phyloP scores from a whole-genome alignment of 2,113 vertebrate genomes.

The Pantherophis guttatus region DNA sequence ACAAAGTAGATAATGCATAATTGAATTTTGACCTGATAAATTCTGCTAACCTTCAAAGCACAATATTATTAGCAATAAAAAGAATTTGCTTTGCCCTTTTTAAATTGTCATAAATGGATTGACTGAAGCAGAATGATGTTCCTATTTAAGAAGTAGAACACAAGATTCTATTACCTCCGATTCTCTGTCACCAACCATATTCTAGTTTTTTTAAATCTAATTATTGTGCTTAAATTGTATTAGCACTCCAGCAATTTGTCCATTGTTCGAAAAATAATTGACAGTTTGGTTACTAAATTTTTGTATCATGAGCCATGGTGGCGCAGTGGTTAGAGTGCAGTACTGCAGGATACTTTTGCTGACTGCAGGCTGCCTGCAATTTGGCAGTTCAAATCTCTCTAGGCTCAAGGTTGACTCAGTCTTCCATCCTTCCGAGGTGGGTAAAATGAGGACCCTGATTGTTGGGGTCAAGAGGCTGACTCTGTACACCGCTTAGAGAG shows the following conservation, averaged over 20 bases:
- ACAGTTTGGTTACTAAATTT: slow-evolving; percentile 73
- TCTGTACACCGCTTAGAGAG: too few species aligned
- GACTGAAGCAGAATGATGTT: slow-evolving; percentile 77
- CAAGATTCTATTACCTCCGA: slow-evolving; percentile 79
- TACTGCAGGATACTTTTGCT: too few species aligned
- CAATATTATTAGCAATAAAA: slow-evolving; percentile 79
- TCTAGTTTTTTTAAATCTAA: slow-evolving; percentile 78
- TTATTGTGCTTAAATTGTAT: slow-evolving; percentile 79
- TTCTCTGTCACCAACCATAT: slow-evolving; percentile 77
- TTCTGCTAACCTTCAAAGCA: slow-evolving; percentile 74
- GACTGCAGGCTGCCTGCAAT: too few species aligned
- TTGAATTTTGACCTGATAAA: slow-evolving; percentile 71
- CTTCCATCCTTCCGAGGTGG: too few species aligned
- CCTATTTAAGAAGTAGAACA: slow-evolving; percentile 80
- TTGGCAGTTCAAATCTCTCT: too few species aligned
- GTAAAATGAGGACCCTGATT: too few species aligned
- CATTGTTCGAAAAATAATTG: slow-evolving; percentile 76
- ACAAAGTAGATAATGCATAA: slow-evolving; percentile 62
- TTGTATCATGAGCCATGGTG: neutral
- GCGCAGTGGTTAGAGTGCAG: too few species aligned
- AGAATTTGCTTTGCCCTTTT: slow-evolving; percentile 79
- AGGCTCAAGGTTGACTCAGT: too few species aligned
- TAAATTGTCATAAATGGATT: slow-evolving; percentile 79
- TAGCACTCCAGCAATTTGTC: slow-evolving; percentile 77
- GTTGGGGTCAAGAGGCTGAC: too few species aligned